phyloP scores from a whole-genome alignment of 2,797 vertebrate species.

The Muscicapa comitata region DNA sequence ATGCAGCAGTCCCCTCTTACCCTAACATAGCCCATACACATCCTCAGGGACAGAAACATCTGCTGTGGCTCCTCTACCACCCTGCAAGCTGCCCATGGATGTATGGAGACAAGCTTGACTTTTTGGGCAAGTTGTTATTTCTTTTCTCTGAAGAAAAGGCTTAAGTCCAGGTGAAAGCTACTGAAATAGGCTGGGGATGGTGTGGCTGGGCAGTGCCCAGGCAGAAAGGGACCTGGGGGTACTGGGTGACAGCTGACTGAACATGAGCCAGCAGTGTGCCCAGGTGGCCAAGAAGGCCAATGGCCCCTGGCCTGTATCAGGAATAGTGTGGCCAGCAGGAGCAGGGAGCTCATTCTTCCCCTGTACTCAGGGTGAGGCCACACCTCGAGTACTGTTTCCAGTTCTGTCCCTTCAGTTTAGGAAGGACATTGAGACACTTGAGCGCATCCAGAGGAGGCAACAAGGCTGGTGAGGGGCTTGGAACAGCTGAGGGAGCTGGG shows the following conservation, averaged over 20 bases:
- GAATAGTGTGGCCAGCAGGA: too few species aligned
- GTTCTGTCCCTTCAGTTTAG: too few species aligned
- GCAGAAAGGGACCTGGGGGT: neutral
- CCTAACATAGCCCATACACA: rapidly evolving
- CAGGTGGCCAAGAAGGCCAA: too few species aligned
- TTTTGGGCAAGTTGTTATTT: neutral
- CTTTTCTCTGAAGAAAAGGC: neutral
- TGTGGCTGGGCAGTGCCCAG: neutral
- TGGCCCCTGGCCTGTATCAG: too few species aligned
- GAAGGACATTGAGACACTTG: too few species aligned
- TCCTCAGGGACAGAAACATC: rapidly evolving
- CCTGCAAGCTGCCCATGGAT: neutral
- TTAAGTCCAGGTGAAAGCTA: neutral
- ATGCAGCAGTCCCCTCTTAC: neutral
- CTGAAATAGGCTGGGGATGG: neutral
- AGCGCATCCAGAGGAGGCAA: too few species aligned
- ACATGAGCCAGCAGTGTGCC: too few species aligned
- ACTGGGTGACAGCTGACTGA: neutral
- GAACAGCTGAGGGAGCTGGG: too few species aligned
- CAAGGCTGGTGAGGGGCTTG: too few species aligned
- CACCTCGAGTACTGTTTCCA: too few species aligned
- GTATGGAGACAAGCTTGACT: rapidly evolving
- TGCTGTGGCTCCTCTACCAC: neutral
- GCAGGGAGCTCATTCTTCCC: too few species aligned
- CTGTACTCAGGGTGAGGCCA: too few species aligned